Conservation (phyloP, 2,113 vertebrate genomes). For the Actenoides hombroni region DNA sequence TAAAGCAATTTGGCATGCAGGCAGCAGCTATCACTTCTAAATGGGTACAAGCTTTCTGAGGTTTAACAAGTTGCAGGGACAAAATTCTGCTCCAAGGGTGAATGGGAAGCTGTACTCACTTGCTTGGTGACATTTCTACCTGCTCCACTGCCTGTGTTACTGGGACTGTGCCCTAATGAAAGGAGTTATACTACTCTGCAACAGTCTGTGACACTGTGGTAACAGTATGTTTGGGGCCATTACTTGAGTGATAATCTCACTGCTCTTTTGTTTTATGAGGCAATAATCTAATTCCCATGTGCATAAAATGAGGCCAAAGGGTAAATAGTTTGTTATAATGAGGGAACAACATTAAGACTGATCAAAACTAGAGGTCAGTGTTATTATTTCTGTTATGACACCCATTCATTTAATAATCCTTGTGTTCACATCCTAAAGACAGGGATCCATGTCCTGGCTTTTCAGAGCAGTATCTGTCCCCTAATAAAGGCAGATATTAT, state of each 20-base stretch:
- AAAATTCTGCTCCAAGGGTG: not conserved
- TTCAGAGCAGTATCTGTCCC: constrained; percentile 3
- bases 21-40: not conserved
- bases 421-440: constrained; percentile 4
- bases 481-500: constrained; percentile 30
- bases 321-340: constrained; percentile 64
- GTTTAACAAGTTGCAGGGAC: not conserved
- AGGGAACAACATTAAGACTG: constrained; percentile 56
- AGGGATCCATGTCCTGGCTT: constrained; percentile 15
- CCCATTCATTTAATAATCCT: constrained; percentile 55
- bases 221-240: constrained; percentile 45
- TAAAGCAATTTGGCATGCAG: constrained; percentile 12
- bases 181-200: not conserved
- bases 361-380: constrained; percentile 64
- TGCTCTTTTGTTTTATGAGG: constrained; percentile 66
- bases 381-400: constrained; percentile 64
- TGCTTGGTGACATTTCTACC: not conserved
- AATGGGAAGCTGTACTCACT: not conserved
- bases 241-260: constrained; percentile 49
- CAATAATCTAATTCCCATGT: constrained; percentile 59
- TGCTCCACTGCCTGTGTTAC: not conserved
- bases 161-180: not conserved
- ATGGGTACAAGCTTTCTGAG: not conserved
- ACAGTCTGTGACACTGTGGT: not conserved
- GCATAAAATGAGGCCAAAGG: constrained; percentile 64